Evolutionary conservation across 2,888 invertebrate species (phyloP), one percentile per base, ranked within the genome.

Genomic region (Noctua janthina): DNA sequence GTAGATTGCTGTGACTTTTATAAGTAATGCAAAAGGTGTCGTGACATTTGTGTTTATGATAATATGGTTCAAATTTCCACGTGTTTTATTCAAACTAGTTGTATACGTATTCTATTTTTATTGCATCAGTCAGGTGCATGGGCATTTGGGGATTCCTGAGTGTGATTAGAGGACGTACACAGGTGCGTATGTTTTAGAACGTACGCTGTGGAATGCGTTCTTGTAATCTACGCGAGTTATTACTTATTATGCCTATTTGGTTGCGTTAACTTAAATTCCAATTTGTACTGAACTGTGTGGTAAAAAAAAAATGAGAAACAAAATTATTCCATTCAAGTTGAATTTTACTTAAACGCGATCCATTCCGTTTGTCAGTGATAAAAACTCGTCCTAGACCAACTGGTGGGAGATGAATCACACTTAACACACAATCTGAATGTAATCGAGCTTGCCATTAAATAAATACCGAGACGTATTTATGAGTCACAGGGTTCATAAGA

Each of bases 341-440:
- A 59, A 62, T 62, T 15, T 62, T 29, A 62, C 15, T 29, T 6
- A 15, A 2, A 62, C 15, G 7, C 15, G 29, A 15, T 62, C 7
- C 0, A 7, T 1, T 8, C 17, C 35, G 17, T 35, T 35, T 64
- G 64, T 64, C 20, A 0, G 10, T 35, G 64, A 66, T 66, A 35
- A 66, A 35, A 35, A 15, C 62, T 62, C 7, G 62, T 5, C 10
- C 35, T 66, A 20, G 20, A 67, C 74, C 49, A 46, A 35, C 49
- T 66, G 56, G 56, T 73, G 74, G 29, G 23, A 29, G 7, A 29
- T 82, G 79, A 82, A 39, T 81, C 81, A 72, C 7, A 17, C 20
- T 51, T 54, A 35, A 49, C 10, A 29, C 29, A 43, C 51, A 20
- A 69, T 62, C 5, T n/a, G 20, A 72, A 51, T 62, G 20, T 67